Conservation (phyloP, 2,797 vertebrate species). For the Bradypodion pumilum region DNA sequence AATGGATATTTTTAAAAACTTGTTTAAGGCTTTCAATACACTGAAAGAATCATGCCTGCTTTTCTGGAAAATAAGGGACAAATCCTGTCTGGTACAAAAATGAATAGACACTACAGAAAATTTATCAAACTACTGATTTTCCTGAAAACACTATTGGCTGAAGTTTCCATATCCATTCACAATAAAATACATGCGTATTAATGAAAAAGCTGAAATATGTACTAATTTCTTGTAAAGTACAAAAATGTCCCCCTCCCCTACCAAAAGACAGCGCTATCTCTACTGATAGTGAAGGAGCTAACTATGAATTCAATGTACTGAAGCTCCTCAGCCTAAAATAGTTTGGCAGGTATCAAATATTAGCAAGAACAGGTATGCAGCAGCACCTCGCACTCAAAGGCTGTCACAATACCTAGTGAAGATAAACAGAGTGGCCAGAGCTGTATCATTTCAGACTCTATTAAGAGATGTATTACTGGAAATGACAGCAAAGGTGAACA, state of each 20-base stretch:
- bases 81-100: slow-evolving; percentile 43
- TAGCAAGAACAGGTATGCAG: too few species aligned
- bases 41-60: background rate
- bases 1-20: background rate
- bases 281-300: too few species aligned
- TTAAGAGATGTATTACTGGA: too few species aligned
- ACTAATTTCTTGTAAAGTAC: slow-evolving; percentile 53
- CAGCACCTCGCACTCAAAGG: too few species aligned
- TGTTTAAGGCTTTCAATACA: background rate
- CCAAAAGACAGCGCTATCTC: slow-evolving; percentile 12
- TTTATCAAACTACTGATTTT: slow-evolving; percentile 55
- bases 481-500: too few species aligned
- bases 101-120: slow-evolving; percentile 55
- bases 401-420: too few species aligned
- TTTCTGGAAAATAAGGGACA: slow-evolving; percentile 37
- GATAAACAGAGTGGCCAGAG: too few species aligned
- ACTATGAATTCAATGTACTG: too few species aligned
- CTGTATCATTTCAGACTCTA: too few species aligned
- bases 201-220: slow-evolving; percentile 64
- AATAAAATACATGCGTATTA: slow-evolving; percentile 80
- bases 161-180: slow-evolving; percentile 74
- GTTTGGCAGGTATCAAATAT: too few species aligned
- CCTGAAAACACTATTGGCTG: slow-evolving; percentile 61
- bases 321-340: too few species aligned
- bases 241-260: slow-evolving; percentile 41